These are phyloP conservation scores for Hycleus cichorii DNA, from an alignment of 1,140 invertebrate genomes.

Conservation along the genomic window DNA sequence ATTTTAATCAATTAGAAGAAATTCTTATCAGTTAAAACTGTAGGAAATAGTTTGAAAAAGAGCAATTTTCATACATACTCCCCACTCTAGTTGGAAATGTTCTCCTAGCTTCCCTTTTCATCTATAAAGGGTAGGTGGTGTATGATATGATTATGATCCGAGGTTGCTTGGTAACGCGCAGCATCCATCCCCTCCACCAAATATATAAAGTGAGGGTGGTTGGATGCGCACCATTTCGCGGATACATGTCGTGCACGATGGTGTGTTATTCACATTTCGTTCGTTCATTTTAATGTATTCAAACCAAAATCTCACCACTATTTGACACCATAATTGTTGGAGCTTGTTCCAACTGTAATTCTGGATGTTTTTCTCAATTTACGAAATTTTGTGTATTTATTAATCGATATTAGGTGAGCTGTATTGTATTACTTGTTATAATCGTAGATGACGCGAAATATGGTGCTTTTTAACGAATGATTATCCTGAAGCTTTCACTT, in stretches of 20 bases:
- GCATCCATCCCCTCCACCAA: slow-evolving; percentile 34
- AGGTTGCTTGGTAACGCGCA: slow-evolving; percentile 37
- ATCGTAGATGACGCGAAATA: too few species aligned
- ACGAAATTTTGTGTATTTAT: neutral
- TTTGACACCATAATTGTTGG: neutral
- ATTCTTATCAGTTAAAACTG: neutral
- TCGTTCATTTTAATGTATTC: neutral
- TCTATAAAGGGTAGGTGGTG: slow-evolving; percentile 19
- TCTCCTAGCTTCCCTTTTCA: slow-evolving; percentile 4
- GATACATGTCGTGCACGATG: slow-evolving; percentile 13
- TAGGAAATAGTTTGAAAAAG: slow-evolving; percentile 30
- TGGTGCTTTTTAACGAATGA: too few species aligned
- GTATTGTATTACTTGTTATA: too few species aligned
- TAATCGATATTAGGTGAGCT: neutral
- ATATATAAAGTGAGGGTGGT: slow-evolving; percentile 33
- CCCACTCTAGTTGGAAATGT: too few species aligned
- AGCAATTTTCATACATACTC: slow-evolving; percentile 23
- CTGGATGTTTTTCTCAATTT: neutral
- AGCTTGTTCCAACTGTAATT: neutral
- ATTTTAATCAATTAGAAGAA: too few species aligned
- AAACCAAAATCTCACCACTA: neutral
- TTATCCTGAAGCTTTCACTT: too few species aligned
- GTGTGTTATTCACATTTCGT: neutral
- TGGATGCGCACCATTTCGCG: slow-evolving; percentile 27
- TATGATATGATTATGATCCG: slow-evolving; percentile 40